phyloP scores from a whole-genome alignment of 1,140 invertebrate genomes.

The Drosophila mayri region DNA sequence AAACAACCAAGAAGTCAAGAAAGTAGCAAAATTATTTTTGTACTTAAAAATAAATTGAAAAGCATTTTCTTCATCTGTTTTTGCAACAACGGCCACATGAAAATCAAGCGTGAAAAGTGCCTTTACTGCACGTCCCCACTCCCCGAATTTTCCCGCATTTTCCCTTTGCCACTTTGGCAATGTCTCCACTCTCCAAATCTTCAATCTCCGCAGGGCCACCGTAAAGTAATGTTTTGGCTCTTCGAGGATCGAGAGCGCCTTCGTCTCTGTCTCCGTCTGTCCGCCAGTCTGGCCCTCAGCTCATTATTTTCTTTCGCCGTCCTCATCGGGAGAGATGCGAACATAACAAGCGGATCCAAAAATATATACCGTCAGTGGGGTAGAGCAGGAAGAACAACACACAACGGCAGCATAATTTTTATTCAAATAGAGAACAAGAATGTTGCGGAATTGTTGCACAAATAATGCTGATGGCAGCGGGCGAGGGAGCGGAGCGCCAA shows the following conservation, averaged over 20 bases:
- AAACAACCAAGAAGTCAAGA: conserved; percentile 24
- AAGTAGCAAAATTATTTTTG: conserved; percentile 73
- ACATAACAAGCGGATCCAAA: conserved; percentile 39
- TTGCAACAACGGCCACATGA: conserved; percentile 75
- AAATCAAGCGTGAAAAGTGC: conserved; percentile 79
- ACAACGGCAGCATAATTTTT: conserved; percentile 68
- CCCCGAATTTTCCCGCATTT: not conserved
- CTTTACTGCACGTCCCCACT: not conserved
- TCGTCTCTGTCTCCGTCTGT: conserved; percentile 12
- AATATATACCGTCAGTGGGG: conserved; percentile 38
- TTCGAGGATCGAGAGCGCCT: conserved; percentile 35
- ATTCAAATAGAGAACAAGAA: conserved; percentile 58
- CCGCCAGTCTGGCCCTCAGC: conserved; percentile 37
- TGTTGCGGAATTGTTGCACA: conserved; percentile 50
- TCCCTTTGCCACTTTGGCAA: not conserved
- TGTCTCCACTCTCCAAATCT: conserved; percentile 35
- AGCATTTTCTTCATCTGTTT: conserved; percentile 79
- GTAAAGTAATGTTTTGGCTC: conserved; percentile 21
- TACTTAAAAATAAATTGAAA: conserved; percentile 84
- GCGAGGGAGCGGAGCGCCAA: not conserved
- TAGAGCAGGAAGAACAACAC: conserved; percentile 44
- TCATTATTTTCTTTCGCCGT: conserved; percentile 57
- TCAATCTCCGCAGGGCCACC: conserved; percentile 14
- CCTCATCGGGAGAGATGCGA: conserved; percentile 24
- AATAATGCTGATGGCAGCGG: conserved; percentile 19